Conservation (phyloP, 1,140 invertebrate species). For the Agrypnia vestita region DNA sequence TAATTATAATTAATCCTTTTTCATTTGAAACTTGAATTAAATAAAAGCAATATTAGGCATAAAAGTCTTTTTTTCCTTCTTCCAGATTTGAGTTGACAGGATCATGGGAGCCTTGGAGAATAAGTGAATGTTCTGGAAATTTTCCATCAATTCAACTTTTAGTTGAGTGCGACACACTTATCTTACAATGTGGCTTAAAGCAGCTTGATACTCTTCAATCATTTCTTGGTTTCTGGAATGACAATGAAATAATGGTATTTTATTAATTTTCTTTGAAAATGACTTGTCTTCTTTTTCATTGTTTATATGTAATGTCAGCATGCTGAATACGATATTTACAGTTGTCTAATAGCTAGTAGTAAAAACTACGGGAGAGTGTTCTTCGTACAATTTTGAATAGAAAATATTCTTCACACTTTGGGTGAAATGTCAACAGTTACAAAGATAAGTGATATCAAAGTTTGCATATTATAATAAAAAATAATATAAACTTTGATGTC, state of each 20-base stretch:
- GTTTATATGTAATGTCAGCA: too few relatives aligned
- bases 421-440: too few relatives aligned
- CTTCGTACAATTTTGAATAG: too few relatives aligned
- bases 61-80: slow-evolving; percentile 6
- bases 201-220: slow-evolving; percentile 4
- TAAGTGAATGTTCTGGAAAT: slow-evolving; percentile 7
- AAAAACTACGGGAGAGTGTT: too few relatives aligned
- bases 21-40: neutral
- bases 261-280: neutral
- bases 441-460: too few relatives aligned
- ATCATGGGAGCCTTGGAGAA: slow-evolving; percentile 15
- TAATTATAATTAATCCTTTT: neutral
- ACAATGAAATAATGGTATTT: slow-evolving; percentile 4
- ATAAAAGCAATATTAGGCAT: neutral
- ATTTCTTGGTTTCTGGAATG: slow-evolving; percentile 10
- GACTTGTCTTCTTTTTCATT: too few relatives aligned
- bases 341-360: too few relatives aligned
- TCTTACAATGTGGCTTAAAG: slow-evolving; percentile 7
- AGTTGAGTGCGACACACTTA: slow-evolving; percentile 15
- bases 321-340: too few relatives aligned
- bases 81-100: slow-evolving; percentile 27
- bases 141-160: slow-evolving; percentile 7
- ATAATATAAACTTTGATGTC: too few relatives aligned
- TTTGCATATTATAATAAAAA: too few relatives aligned
- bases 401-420: too few relatives aligned